A percentile compares a stretch with the other conserved stretches of the same genome.
Evolutionary conservation across 2,888 invertebrate species (phyloP).

Genomic region (Germaria angustata): DNA sequence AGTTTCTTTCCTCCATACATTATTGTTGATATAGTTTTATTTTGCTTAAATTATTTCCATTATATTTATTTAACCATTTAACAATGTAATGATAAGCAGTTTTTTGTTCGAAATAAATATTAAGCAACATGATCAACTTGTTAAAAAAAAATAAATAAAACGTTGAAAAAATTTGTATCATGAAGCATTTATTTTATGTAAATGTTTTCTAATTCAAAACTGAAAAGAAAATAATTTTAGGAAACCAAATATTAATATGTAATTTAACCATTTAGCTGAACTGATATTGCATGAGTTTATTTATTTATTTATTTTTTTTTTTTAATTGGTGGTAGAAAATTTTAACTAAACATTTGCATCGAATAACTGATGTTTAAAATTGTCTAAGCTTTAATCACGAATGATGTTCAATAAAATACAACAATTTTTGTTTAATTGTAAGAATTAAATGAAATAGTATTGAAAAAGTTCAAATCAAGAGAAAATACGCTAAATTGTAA

Average conservation of each 20-base stretch:
- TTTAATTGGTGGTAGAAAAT: too few relatives aligned
- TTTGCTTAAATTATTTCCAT: slow-evolving; percentile 42
- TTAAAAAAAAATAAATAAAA: not conserved
- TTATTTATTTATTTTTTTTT: too few relatives aligned
- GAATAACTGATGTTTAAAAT: too few relatives aligned
- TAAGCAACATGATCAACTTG: slow-evolving; percentile 25
- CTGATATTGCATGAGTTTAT: not conserved
- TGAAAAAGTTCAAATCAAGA: too few relatives aligned
- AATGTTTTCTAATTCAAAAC: not conserved
- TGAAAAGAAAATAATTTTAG: not conserved
- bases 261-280: not conserved
- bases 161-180: not conserved
- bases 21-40: slow-evolving; percentile 29
- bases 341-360: too few relatives aligned
- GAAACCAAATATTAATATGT: not conserved
- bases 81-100: slow-evolving; percentile 41
- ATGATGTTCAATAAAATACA: too few relatives aligned
- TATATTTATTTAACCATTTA: slow-evolving; percentile 62
- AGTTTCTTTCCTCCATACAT: slow-evolving; percentile 41
- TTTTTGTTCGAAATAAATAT: slow-evolving; percentile 33
- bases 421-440: too few relatives aligned
- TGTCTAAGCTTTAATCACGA: too few relatives aligned
- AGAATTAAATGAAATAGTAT: too few relatives aligned
- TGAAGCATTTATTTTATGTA: not conserved
- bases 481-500: too few relatives aligned